These are phyloP conservation scores for Setipinna tenuifilis DNA, from an alignment of 2,797 vertebrate species.

Conservation along the genomic window DNA sequence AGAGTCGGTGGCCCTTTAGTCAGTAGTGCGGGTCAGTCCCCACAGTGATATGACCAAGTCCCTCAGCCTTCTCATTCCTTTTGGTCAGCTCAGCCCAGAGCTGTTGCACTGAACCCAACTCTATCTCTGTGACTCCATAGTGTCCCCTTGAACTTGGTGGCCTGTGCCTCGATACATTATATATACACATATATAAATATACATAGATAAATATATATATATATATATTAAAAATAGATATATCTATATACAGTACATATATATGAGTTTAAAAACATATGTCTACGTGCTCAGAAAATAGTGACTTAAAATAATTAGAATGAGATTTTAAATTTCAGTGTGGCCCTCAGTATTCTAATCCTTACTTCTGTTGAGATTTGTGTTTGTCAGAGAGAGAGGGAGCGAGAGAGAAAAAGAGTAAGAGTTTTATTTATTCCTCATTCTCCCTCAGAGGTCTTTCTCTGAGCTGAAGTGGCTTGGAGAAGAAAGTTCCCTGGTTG, in stretches of 20 bases:
- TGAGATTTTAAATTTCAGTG: constrained; percentile 48
- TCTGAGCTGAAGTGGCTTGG: background rate
- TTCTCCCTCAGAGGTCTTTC: background rate
- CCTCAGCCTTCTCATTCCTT: background rate
- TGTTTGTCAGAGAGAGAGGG: constrained; percentile 4
- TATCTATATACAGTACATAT: constrained; percentile 44
- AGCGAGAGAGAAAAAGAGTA: background rate
- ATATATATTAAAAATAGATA: constrained; percentile 48
- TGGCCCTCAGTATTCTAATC: constrained; percentile 7
- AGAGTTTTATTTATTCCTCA: background rate
- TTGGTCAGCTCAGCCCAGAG: background rate
- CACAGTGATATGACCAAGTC: background rate
- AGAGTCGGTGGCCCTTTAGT: background rate
- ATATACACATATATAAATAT: constrained; percentile 72
- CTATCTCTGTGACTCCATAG: constrained; percentile 84
- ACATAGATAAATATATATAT: constrained; percentile 49
- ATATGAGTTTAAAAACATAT: constrained; percentile 66
- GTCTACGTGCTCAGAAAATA: constrained; percentile 73
- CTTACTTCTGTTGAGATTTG: background rate
- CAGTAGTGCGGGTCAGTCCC: constrained; percentile 1
- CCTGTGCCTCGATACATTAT: constrained; percentile 90
- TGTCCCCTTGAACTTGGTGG: constrained; percentile 81
- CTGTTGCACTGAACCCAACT: constrained; percentile 48
- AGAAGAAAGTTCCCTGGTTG: background rate
- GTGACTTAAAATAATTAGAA: constrained; percentile 67